A percentile compares a stretch with the other conserved stretches of the same genome.
Evolutionary conservation across 1,140 invertebrate species (phyloP).

Genomic region (Lordiphosa stackelbergi): DNA sequence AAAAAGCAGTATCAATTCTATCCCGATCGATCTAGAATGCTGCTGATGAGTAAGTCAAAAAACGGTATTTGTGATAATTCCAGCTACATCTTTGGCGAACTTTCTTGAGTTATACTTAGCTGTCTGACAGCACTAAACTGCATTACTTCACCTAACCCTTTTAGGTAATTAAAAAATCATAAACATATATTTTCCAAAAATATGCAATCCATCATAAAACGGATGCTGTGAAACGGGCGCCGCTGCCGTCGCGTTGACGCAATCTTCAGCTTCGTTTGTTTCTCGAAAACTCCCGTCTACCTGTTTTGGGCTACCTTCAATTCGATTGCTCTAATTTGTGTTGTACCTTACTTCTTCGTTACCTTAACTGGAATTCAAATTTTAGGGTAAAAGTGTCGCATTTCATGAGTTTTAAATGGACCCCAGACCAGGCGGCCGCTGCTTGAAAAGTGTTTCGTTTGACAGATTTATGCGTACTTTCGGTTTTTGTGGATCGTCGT

Average conservation of each 20-base stretch:
- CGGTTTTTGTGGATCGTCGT: constrained; percentile 26
- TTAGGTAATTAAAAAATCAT: constrained; percentile 20
- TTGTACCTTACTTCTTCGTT: background rate
- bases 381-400: constrained; percentile 55
- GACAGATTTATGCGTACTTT: constrained; percentile 66
- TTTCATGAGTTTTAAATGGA: constrained; percentile 46
- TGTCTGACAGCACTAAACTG: no score
- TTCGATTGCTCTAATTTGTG: constrained; percentile 50
- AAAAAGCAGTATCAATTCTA: no score
- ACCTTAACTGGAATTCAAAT: constrained; percentile 51
- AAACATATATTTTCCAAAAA: constrained; percentile 13
- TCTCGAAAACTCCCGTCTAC: constrained; percentile 22
- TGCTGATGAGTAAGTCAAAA: no score
- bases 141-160: constrained; percentile 14
- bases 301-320: constrained; percentile 34
- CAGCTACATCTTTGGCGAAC: no score
- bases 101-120: no score
- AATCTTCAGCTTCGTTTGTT: constrained; percentile 20
- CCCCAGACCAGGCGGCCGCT: constrained; percentile 15
- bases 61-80: no score
- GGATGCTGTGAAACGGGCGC: constrained; percentile 21
- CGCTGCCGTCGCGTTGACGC: constrained; percentile 39
- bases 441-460: constrained; percentile 45
- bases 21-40: no score
- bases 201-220: constrained; percentile 33